Conservation (phyloP, 2,888 invertebrate species). For the Sussaba pulchella region DNA sequence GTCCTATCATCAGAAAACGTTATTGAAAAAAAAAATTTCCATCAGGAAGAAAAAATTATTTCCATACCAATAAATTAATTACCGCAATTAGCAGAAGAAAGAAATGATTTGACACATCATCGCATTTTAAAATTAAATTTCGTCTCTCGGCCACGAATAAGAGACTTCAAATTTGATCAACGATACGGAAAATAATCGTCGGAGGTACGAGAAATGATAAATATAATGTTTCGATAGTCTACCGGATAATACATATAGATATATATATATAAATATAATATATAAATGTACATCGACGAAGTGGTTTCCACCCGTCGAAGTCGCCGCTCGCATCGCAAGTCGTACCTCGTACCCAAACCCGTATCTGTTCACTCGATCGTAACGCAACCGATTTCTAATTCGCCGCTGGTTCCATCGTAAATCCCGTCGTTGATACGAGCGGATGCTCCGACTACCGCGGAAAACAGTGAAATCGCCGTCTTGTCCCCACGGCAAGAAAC, state of each 20-base stretch:
- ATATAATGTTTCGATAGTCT: constrained; percentile 5
- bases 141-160: not conserved
- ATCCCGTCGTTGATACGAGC: too few species aligned
- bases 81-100: too few species aligned
- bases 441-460: not conserved
- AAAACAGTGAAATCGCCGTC: constrained; percentile 60
- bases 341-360: not conserved
- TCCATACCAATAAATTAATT: too few species aligned
- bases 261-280: too few species aligned
- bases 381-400: constrained; percentile 69
- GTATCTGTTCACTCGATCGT: constrained; percentile 71
- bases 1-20: too few species aligned
- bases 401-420: constrained; percentile 25
- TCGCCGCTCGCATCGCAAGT: constrained; percentile 39
- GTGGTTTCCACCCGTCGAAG: constrained; percentile 13
- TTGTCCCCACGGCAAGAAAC: constrained; percentile 33
- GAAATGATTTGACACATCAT: too few species aligned
- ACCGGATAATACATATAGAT: too few species aligned
- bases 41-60: too few species aligned
- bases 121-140: constrained; percentile 10
- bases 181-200: not conserved
- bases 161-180: not conserved
- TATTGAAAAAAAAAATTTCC: too few species aligned
- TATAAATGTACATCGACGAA: not conserved
- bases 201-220: not conserved